A percentile compares a stretch with the other conserved stretches of the same genome.
Evolutionary conservation across 2,797 vertebrate species (phyloP).

Genomic region (Mormyrus proboscirostris): DNA sequence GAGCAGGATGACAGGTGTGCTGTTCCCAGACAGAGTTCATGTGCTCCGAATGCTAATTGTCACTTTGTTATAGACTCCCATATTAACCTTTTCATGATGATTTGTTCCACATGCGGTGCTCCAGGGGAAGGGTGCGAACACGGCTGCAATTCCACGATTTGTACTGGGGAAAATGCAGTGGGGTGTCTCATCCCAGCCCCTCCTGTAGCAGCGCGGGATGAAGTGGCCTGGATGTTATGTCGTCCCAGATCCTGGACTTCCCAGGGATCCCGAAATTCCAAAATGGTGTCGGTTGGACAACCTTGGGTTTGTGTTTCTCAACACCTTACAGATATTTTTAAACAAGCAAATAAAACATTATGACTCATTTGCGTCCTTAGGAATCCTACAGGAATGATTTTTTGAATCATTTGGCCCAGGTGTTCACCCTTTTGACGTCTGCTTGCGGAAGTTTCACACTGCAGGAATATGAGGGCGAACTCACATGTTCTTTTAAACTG

Average conservation of each 20-base stretch:
- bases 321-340: not conserved
- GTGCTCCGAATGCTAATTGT: conserved; percentile 2
- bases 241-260: not conserved
- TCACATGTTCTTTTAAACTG: not conserved
- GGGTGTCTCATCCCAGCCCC: not conserved
- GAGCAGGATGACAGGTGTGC: not conserved
- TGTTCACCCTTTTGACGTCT: not conserved
- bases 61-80: not conserved
- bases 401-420: not conserved
- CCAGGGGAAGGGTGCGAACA: not conserved
- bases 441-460: not conserved
- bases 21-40: conserved; percentile 1
- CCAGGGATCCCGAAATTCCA: not conserved
- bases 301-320: not conserved
- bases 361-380: not conserved
- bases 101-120: not conserved
- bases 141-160: not conserved
- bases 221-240: not conserved
- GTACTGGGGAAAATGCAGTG: not conserved
- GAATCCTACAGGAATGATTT: not conserved
- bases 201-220: not conserved
- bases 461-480: not conserved
- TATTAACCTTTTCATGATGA: conserved; percentile 20
- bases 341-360: not conserved
- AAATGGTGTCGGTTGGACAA: not conserved